Base-by-base conservation (phyloP, 2,888 invertebrate genomes). In the Eristalis pertinax region DNA sequence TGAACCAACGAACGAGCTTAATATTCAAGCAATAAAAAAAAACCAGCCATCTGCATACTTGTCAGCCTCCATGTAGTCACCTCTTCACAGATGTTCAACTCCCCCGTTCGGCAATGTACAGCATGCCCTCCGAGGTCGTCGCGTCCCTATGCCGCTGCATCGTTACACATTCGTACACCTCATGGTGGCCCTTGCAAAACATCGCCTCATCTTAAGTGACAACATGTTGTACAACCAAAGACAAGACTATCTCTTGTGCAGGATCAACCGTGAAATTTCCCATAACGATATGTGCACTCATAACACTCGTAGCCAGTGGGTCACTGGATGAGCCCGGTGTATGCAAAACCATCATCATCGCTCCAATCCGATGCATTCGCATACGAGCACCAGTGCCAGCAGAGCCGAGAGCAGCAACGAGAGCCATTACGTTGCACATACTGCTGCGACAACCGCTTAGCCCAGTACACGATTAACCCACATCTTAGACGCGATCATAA, bases 381-480 rank as follows among this genome's bases (percentile, higher is more conserved):
- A 67, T 19, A 50, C 50, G 50, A 50, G 50, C 19, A 50, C 50
- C 19, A n/a, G 2, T 5, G n/a, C 50, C 19, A 70, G 50, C 67
- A 72, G 67, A 78, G 75, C 63, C 78, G n/a, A n/a, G 67, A 72
- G 74, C 70, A 83, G 76, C 11, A 24, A 50, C 75, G 13, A 73
- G 73, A 50, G 67, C 83, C n/a, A 72, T 69, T 63, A 84, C 76
- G 73, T 70, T 75, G 73, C 83, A 75, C 64, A 82, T 72, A 72
- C 69, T 56, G 79, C 73, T 56, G 69, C 80, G 79, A 86, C 82
- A 82, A 73, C 72, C 82, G 83, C 83, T 86, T 92, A 92, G 92
- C 92, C 92, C 90, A 92, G 91, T 92, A 92, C 92, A 93, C 93
- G 93, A 93, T 92, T 93, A 93, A 93, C 92, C 92, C 93, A 93